A percentile compares a stretch with the other conserved stretches of the same genome.
Conservation (phyloP, 2,888 invertebrate species). For the Poecilus cupreus region DNA sequence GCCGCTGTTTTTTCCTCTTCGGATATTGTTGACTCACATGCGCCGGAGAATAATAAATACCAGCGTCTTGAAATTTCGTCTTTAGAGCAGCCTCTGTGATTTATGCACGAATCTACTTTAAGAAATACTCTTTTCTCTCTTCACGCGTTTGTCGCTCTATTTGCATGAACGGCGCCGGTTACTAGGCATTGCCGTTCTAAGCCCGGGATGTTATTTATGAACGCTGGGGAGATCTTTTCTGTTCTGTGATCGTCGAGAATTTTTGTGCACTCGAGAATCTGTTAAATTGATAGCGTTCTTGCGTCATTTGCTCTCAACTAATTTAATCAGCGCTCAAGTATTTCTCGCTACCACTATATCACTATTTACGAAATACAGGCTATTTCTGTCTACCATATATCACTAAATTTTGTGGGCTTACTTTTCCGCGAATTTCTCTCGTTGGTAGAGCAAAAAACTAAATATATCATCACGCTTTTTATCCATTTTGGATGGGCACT, state of each 20-base stretch:
- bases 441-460: too few species aligned
- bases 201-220: constrained; percentile 32
- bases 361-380: neutral
- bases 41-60: constrained; percentile 52
- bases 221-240: constrained; percentile 20
- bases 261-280: constrained; percentile 27
- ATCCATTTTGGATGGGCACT: too few species aligned
- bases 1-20: constrained; percentile 34
- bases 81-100: constrained; percentile 49
- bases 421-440: too few species aligned
- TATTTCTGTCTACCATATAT: neutral
- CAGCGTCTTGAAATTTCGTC: constrained; percentile 55
- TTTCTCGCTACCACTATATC: neutral
- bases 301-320: constrained; percentile 25
- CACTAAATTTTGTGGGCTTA: too few species aligned
- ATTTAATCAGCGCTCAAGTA: neutral
- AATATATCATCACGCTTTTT: too few species aligned
- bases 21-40: constrained; percentile 51
- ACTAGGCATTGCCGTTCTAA: constrained; percentile 13
- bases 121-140: constrained; percentile 54
- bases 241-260: constrained; percentile 1
- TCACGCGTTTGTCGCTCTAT: constrained; percentile 55
- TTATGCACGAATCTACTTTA: constrained; percentile 59
- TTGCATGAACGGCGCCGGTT: constrained; percentile 52
- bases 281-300: constrained; percentile 13